Conservation (phyloP, 1,140 invertebrate species). For the Cyphomyrmex costatus region DNA sequence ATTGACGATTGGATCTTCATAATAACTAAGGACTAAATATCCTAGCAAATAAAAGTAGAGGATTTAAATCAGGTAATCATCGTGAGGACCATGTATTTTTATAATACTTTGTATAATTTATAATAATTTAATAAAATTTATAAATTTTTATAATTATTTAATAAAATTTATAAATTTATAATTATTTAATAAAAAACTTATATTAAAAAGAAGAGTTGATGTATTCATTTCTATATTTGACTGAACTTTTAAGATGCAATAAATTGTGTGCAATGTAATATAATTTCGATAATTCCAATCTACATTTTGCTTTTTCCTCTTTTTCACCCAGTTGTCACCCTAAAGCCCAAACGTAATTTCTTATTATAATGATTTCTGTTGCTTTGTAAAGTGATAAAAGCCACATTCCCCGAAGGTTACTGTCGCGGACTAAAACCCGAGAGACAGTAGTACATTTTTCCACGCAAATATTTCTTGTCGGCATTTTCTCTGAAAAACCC, state of each 20-base stretch:
- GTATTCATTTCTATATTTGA: neutral
- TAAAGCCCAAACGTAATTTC: slow-evolving; percentile 38
- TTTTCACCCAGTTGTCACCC: neutral
- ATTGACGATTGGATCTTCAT: too few relatives aligned
- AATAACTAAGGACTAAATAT: neutral
- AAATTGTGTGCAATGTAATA: neutral
- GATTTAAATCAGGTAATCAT: too few relatives aligned
- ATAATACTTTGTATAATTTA: too few relatives aligned
- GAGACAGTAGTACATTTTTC: slow-evolving; percentile 43
- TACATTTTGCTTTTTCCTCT: neutral
- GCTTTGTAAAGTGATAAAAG: slow-evolving; percentile 39
- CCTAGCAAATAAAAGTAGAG: too few relatives aligned
- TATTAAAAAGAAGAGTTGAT: neutral
- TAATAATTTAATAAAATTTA: neutral
- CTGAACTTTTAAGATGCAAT: neutral
- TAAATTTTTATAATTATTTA: slow-evolving; percentile 1
- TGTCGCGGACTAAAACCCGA: slow-evolving; percentile 32
- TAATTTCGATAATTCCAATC: slow-evolving; percentile 5
- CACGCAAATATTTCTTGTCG: slow-evolving; percentile 44
- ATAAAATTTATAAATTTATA: slow-evolving; percentile 2
- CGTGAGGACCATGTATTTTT: too few relatives aligned
- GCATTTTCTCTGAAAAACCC: slow-evolving; percentile 36
- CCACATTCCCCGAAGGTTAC: neutral
- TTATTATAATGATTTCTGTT: slow-evolving; percentile 55
- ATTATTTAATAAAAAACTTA: neutral